Evolutionary conservation across 2,888 invertebrate genomes (phyloP).

Genomic region (Polyommatus icarus): DNA sequence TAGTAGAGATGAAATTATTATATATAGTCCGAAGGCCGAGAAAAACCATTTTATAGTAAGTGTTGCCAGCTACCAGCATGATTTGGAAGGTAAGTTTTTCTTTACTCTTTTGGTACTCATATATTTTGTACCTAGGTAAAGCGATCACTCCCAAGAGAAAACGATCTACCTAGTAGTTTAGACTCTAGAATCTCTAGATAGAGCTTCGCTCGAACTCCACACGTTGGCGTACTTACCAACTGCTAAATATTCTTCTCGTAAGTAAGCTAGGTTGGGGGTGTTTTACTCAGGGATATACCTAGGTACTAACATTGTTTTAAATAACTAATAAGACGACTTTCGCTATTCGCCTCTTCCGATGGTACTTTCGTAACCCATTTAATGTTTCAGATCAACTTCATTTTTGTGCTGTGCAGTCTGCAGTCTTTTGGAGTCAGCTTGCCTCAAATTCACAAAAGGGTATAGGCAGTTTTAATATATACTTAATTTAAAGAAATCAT

Average conservation of each 20-base stretch:
- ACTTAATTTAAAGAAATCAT: too few relatives aligned
- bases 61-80: slow-evolving; percentile 4
- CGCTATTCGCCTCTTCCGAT: neutral
- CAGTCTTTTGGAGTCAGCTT: neutral
- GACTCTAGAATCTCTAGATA: neutral
- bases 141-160: neutral
- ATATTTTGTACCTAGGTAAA: neutral
- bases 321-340: neutral
- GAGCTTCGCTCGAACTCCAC: neutral
- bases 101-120: neutral
- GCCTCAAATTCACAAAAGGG: neutral
- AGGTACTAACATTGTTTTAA: too few relatives aligned
- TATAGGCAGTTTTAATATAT: neutral
- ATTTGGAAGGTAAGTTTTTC: slow-evolving; percentile 14
- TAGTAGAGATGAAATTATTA: neutral
- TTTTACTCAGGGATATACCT: neutral
- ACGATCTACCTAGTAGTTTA: too few relatives aligned
- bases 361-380: neutral
- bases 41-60: neutral
- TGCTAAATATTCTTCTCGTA: too few relatives aligned
- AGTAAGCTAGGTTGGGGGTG: too few relatives aligned
- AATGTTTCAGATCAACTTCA: slow-evolving; percentile 11
- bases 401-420: neutral
- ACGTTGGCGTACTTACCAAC: neutral
- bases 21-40: neutral